Conservation (phyloP, 2,888 invertebrate species). For the Gymnocheta viridis region DNA sequence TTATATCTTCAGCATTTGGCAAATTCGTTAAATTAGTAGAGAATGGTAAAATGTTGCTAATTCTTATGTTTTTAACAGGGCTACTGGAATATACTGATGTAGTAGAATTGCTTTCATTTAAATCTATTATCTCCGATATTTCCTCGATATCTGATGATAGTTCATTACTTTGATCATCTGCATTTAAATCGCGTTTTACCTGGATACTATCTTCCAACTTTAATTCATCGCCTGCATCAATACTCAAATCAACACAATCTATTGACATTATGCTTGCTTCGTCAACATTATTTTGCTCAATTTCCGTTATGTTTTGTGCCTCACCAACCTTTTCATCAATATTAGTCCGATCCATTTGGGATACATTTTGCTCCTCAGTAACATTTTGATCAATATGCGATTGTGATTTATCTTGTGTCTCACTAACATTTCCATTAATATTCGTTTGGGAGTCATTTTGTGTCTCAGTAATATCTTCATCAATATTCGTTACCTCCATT, state of each 20-base stretch:
- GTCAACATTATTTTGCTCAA: not conserved
- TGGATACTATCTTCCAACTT: not conserved
- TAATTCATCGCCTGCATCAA: conserved; percentile 28
- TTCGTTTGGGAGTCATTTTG: not conserved
- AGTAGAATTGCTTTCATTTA: conserved; percentile 49
- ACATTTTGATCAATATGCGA: not conserved
- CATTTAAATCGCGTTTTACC: not conserved
- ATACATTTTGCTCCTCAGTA: not conserved
- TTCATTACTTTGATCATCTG: not conserved
- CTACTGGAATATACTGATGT: not conserved
- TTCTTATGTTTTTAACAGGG: not conserved
- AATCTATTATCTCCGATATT: conserved; percentile 60
- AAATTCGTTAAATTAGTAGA: conserved; percentile 14
- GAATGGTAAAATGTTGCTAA: conserved; percentile 32
- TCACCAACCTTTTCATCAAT: not conserved
- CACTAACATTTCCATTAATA: not conserved
- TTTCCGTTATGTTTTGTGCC: not conserved
- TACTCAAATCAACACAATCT: conserved; percentile 58
- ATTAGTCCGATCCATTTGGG: not conserved
- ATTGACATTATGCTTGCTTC: conserved; percentile 27
- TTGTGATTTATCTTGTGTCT: not conserved
- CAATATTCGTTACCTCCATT: not conserved
- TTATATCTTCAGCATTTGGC: conserved; percentile 47
- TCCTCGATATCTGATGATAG: conserved; percentile 57
- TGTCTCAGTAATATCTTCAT: not conserved